A percentile compares a stretch with the other conserved stretches of the same genome.
Conservation (phyloP, 2,888 invertebrate genomes). For the Apoda limacodes region DNA sequence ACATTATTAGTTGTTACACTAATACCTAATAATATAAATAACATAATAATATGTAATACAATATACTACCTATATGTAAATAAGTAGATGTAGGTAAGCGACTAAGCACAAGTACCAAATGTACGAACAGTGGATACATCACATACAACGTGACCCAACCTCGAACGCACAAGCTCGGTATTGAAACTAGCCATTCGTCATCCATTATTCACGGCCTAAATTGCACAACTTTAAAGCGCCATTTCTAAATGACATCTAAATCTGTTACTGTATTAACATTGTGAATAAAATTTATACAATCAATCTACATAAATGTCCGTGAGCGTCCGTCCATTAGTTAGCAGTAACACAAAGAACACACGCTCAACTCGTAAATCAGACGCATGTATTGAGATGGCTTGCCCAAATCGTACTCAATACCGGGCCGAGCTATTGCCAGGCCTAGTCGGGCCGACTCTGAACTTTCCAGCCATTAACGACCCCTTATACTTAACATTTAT, state of each 20-base stretch:
- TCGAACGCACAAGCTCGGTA: constrained; percentile 46
- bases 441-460: constrained; percentile 27
- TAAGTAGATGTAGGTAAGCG: too few relatives aligned
- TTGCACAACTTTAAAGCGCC: constrained; percentile 70
- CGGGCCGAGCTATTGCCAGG: constrained; percentile 34
- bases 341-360: constrained; percentile 66
- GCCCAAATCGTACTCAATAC: constrained; percentile 65
- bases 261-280: constrained; percentile 71
- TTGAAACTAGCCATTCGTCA: constrained; percentile 63
- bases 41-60: too few relatives aligned
- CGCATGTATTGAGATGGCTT: constrained; percentile 61
- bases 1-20: too few relatives aligned
- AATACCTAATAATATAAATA: too few relatives aligned
- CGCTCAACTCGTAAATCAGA: constrained; percentile 68
- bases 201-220: constrained; percentile 69
- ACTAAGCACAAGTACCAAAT: too few relatives aligned
- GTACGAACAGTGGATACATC: too few relatives aligned
- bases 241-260: constrained; percentile 71
- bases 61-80: too few relatives aligned
- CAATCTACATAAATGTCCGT: constrained; percentile 71
- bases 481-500: constrained; percentile 48
- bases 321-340: constrained; percentile 70
- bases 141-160: constrained; percentile 55
- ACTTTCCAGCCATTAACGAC: constrained; percentile 59
- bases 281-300: constrained; percentile 71